These are phyloP conservation scores for Cyanoderma ruficeps DNA, from an alignment of 2,113 vertebrate genomes.

Conservation along the genomic window DNA sequence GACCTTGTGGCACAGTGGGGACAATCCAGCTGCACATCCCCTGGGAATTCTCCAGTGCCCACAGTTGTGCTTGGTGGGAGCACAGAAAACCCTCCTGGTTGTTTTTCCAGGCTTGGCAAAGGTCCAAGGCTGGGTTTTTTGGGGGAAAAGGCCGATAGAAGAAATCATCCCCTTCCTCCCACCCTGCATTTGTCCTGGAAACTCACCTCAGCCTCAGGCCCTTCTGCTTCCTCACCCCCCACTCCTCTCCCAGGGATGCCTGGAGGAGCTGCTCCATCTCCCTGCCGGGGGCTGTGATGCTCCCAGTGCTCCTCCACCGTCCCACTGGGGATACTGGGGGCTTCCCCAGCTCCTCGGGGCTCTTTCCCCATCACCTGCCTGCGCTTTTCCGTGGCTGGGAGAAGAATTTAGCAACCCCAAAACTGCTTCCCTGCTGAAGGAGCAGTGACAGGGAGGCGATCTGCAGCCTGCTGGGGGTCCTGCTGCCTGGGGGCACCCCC, in stretches of 20 bases:
- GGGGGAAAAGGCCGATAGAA: neutral
- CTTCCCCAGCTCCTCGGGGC: too few species aligned
- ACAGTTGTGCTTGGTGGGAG: neutral
- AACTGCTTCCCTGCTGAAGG: rapidly evolving
- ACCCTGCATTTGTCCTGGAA: neutral
- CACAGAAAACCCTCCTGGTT: rapidly evolving
- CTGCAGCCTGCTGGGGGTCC: neutral
- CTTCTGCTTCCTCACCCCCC: neutral
- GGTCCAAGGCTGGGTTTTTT: neutral
- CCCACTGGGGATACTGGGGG: neutral
- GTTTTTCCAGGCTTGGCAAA: neutral
- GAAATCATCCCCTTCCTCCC: neutral
- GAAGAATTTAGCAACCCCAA: neutral
- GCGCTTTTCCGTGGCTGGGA: neutral
- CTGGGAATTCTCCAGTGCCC: neutral
- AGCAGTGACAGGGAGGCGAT: neutral
- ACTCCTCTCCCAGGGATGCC: neutral
- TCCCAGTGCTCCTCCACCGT: neutral
- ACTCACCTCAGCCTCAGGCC: neutral
- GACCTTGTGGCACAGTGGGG: neutral
- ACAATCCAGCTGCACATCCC: neutral
- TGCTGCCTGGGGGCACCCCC: neutral
- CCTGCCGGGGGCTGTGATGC: neutral
- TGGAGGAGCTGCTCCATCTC: neutral
- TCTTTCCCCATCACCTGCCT: neutral